Evolutionary conservation across 2,888 invertebrate species (phyloP).

Genomic region (Caenorhabditis sulstoni): DNA sequence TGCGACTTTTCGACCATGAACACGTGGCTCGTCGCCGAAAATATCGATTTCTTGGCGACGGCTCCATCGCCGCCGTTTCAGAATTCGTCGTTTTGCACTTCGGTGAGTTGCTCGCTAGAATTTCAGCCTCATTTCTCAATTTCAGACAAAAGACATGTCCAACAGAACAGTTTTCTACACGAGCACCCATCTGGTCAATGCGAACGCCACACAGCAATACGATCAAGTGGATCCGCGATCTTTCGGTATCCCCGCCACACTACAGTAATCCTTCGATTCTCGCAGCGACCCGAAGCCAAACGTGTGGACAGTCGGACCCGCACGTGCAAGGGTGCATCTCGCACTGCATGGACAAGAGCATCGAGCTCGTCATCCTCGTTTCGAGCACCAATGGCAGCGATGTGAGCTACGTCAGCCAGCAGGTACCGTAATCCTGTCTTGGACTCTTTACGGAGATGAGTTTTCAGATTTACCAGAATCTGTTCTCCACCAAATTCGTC

Average conservation of each 20-base stretch:
- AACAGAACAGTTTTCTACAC: constrained; percentile 4
- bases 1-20: constrained; percentile 3
- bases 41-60: constrained; percentile 3
- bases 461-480: constrained; percentile 6
- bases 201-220: background rate
- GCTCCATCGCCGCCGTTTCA: constrained; percentile 1
- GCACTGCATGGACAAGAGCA: background rate
- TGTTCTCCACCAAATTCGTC: background rate
- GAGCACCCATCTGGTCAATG: background rate
- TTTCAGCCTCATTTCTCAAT: background rate
- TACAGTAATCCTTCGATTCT: background rate
- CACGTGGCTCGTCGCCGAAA: constrained; percentile 25
- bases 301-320: background rate
- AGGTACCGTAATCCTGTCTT: too few species aligned
- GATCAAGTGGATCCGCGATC: constrained; percentile 5
- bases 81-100: constrained; percentile 23
- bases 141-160: constrained; percentile 13
- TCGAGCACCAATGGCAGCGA: background rate
- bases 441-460: too few species aligned
- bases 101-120: constrained; percentile 1
- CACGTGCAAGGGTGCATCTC: constrained; percentile 12
- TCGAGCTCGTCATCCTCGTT: background rate
- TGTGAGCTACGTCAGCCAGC: background rate
- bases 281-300: background rate
- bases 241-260: background rate